phyloP scores from a whole-genome alignment of 1,140 invertebrate species.

The Cotesia vestalis region DNA sequence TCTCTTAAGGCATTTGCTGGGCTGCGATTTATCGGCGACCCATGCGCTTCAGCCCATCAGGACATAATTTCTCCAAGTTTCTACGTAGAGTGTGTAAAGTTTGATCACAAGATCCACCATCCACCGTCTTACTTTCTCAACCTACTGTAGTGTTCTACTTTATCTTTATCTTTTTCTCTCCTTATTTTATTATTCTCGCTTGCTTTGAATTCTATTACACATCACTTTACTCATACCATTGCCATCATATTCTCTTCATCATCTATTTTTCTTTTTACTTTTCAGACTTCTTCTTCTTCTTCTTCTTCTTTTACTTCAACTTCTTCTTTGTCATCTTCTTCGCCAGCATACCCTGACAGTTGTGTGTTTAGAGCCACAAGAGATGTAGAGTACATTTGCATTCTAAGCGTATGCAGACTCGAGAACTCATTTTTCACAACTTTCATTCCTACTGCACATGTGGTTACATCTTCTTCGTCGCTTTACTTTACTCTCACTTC shows the following conservation, averaged over 20 bases:
- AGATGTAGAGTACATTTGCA: slow-evolving; percentile 42
- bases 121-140: background rate
- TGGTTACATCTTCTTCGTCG: background rate
- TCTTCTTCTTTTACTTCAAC: background rate
- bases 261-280: slow-evolving; percentile 2
- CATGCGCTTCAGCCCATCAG: slow-evolving; percentile 11
- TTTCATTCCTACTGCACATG: slow-evolving; percentile 21
- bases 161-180: background rate
- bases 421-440: slow-evolving; percentile 39
- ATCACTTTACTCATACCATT: background rate
- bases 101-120: slow-evolving; percentile 27
- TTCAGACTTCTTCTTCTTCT: background rate
- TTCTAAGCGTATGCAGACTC: slow-evolving; percentile 43
- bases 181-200: background rate
- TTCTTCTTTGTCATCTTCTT: background rate
- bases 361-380: slow-evolving; percentile 40
- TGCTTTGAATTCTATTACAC: slow-evolving; percentile 28
- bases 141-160: too few species aligned
- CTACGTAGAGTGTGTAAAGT: slow-evolving; percentile 22
- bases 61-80: slow-evolving; percentile 29
- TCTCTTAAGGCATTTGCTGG: slow-evolving; percentile 5
- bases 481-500: too few species aligned
- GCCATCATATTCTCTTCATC: slow-evolving; percentile 12
- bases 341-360: slow-evolving; percentile 20
- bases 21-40: slow-evolving; percentile 26